These are phyloP conservation scores for Agelastica alni DNA, from an alignment of 2,888 invertebrate species.

Conservation along the genomic window DNA sequence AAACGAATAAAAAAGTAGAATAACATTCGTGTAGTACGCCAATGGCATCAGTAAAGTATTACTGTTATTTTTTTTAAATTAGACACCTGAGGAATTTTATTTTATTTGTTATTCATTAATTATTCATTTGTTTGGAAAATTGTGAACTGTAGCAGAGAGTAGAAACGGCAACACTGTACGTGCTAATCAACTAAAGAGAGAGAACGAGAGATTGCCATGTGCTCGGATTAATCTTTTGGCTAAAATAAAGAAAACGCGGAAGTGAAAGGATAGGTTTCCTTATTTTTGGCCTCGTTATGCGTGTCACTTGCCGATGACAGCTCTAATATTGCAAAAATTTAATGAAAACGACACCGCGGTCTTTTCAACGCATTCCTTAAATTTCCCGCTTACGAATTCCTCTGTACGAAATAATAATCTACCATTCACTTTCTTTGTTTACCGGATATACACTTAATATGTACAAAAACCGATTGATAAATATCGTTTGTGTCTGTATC, in stretches of 20 bases:
- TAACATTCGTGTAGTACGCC: no score
- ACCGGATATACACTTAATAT: no score
- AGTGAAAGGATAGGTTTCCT: conserved; percentile 15
- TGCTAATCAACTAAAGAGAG: background rate
- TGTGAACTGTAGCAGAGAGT: background rate
- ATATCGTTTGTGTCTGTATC: no score
- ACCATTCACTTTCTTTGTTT: no score
- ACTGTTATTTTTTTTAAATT: no score
- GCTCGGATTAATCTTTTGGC: conserved; percentile 8
- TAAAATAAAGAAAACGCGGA: conserved; percentile 16
- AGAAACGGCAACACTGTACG: background rate
- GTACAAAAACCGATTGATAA: no score
- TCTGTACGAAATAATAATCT: no score
- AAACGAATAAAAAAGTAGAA: no score
- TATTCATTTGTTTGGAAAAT: no score
- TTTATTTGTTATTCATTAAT: no score
- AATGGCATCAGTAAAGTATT: no score
- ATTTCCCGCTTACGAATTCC: conserved; percentile 3
- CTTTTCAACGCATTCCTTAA: background rate
- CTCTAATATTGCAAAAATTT: background rate
- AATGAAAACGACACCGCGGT: conserved; percentile 1
- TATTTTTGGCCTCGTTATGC: conserved; percentile 16
- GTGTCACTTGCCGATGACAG: conserved; percentile 15
- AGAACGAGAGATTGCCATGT: conserved; percentile 4
- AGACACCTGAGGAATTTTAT: no score